Base-by-base conservation (phyloP, 1,140 invertebrate species). In the Sinonovacula constricta region DNA sequence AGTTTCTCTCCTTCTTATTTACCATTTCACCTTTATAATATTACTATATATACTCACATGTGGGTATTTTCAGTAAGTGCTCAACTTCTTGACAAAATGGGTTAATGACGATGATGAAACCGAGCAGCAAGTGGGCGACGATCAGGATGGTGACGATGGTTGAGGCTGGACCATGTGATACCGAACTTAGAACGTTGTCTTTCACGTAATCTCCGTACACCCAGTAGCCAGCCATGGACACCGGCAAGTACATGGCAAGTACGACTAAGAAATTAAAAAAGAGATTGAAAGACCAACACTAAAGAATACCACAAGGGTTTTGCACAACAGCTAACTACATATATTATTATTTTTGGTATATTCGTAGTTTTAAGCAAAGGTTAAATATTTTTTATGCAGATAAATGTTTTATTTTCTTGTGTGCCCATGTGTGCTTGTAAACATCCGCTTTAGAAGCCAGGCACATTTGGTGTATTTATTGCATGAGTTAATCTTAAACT, bases 71-170 rank as follows among this genome's bases (percentile, higher is more conserved):
- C 63, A 95, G 92, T 0, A 94, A 88, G 79, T 95, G 92, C 90
- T 96, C 95, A 45, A 95, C 86, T 84, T 95, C 94, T 77, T 92
- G 92, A 80, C 89, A 90, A 30, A 92, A 79, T 14, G 92, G 92
- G 70, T 91, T 92, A 30, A 92, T 82, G 15, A 92, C 86, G 26
- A 92, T 92, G 18, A 89, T 85, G 36, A 91, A 88, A 10, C 88
- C 90, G 3, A 90, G 80, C 39, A 92, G 62, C 2, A 92, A 87
- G 81, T 92, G 91, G 33, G 86, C 33, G 3, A 90, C 89, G 56
- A 92, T 90, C 15, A 91, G 72, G 2, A 91, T 74, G 68, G 90
- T 80, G 12, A 91, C 85, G 3, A 86, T 72, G 33, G 60, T 74
- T 33, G 72, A 62, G 4, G 63, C 31, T 22, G 69, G 60, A 3